Evolutionary conservation across 2,113 vertebrate species (phyloP), one percentile per base, ranked within the genome.

Genomic region (Aldabrachelys gigantea): DNA sequence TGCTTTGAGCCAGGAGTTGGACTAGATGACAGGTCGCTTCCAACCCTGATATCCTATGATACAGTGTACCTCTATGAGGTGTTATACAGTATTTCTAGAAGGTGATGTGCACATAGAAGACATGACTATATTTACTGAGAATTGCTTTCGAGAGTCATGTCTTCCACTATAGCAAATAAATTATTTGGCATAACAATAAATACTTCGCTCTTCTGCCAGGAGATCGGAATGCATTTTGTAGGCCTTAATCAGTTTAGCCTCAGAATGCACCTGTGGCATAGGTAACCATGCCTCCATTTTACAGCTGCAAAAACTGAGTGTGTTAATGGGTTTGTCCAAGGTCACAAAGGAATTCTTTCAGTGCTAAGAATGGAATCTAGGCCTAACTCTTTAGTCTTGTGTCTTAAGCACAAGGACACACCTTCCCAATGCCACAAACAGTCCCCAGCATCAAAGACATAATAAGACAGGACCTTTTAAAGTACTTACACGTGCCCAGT

Each of bases 401-500:
- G 76, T 59, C 88, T 92, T 75, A 88, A 90, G 14, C 13, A 57
- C 38, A 56, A 47, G 91, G 1, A 0, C 12, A 25, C n/a, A 87
- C 35, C 76, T 91, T 85, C 72, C 17, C 11, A 69, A 17, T 2
- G 4, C n/a, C 82, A 59, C 1, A 4, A 11, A 12, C 72, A 57
- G 65, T 65, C 86, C 1, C 62, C 75, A 65, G 27, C 9, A 27
- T 16, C 22, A 65, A 72, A 47, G 41, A 6, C 22, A 22, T 38
- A 57, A 47, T 72, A 29, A 92, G 31, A 54, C 19, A 69, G 47
- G 65, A n/a, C 5, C 57, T 6, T 24, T 22, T 62, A 19, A 52
- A 90, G 86, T 25, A 99, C 99, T 99, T 98, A 99, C 99, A 99
- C 99, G 5, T 99, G 99, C 97, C 99, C 99, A 1, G 99, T 99